phyloP scores from a whole-genome alignment of 1,140 invertebrate genomes.

The Hestina assimilis region DNA sequence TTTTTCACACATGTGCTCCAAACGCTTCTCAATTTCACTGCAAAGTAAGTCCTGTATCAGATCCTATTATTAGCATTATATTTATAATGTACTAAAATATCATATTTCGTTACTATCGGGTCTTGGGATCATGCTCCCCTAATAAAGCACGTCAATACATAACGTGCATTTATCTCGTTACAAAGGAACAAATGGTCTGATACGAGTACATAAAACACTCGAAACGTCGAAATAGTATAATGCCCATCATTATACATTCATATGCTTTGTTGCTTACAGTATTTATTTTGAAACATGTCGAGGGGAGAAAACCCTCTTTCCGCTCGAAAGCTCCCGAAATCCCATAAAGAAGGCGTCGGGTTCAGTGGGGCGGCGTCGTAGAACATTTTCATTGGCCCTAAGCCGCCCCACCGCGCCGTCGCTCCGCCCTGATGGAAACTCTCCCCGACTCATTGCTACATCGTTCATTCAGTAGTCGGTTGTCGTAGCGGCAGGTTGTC shows the following conservation, averaged over 20 bases:
- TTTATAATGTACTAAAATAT: slow-evolving; percentile 54
- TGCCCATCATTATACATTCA: slow-evolving; percentile 77
- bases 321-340: slow-evolving; percentile 72
- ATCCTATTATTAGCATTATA: slow-evolving; percentile 18
- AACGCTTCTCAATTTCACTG: not conserved
- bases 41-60: not conserved
- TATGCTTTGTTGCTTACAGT: slow-evolving; percentile 75
- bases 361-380: slow-evolving; percentile 40
- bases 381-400: slow-evolving; percentile 45
- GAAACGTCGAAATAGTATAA: slow-evolving; percentile 71
- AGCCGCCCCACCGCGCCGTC: slow-evolving; percentile 48
- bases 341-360: slow-evolving; percentile 57
- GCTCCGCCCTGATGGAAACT: slow-evolving; percentile 66
- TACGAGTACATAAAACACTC: slow-evolving; percentile 76
- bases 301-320: slow-evolving; percentile 73
- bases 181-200: slow-evolving; percentile 70
- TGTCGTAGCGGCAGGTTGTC: slow-evolving; percentile 36
- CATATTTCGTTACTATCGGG: slow-evolving; percentile 59
- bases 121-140: slow-evolving; percentile 60
- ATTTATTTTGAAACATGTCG: slow-evolving; percentile 75
- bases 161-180: slow-evolving; percentile 61
- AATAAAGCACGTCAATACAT: slow-evolving; percentile 47
- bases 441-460: slow-evolving; percentile 30
- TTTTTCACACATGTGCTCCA: not conserved
- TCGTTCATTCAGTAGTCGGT: slow-evolving; percentile 52